Conservation (phyloP, 2,797 vertebrate species). For the Pangasius mekongensis region DNA sequence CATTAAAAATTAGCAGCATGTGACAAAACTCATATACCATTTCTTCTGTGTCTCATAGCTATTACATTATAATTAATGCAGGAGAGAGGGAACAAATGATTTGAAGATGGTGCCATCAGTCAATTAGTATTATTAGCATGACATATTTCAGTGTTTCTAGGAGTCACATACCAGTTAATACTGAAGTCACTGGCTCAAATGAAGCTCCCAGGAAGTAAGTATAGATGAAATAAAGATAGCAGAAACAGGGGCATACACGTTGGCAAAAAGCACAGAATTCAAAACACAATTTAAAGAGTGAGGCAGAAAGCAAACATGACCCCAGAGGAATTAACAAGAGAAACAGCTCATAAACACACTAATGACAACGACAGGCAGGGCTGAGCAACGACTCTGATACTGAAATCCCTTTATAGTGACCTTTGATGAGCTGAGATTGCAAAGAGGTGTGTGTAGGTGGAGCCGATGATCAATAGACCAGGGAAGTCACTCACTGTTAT, state of each 20-base stretch:
- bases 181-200: not conserved
- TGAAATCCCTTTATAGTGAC: not conserved
- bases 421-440: constrained; percentile 10
- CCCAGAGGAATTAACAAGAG: not conserved
- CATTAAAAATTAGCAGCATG: not conserved
- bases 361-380: not conserved
- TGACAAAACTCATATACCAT: not conserved
- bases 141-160: not conserved
- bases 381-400: not conserved
- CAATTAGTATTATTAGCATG: not conserved
- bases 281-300: not conserved
- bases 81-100: not conserved
- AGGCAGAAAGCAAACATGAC: not conserved
- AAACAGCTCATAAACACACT: not conserved
- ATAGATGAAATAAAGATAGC: not conserved
- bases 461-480: not conserved
- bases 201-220: not conserved
- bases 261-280: not conserved
- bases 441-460: not conserved
- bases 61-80: not conserved
- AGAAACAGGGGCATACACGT: not conserved
- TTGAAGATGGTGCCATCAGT: not conserved
- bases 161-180: constrained; percentile 4
- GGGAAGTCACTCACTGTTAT: not conserved
- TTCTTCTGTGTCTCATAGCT: not conserved